Base-by-base conservation (phyloP, 2,113 vertebrate genomes). In the Gallinago media region DNA sequence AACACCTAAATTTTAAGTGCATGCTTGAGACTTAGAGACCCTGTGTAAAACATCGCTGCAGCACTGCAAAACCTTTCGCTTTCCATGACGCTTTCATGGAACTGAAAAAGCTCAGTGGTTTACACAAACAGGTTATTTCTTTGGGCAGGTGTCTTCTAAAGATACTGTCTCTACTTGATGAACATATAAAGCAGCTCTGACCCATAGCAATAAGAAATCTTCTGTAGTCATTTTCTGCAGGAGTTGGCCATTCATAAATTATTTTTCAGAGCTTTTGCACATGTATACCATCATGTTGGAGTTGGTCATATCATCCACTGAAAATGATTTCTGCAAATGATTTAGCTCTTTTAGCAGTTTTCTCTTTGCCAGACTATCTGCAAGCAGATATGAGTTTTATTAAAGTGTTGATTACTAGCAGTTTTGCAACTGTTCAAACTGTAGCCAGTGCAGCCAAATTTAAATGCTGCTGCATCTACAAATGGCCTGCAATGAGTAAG, bases 361-460 rank as follows among this genome's bases (percentile, higher is more conserved):
- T 90, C 42, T 83, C 67, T 77, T 94, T 86, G 92, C 82, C 94
- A 93, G 68, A 74, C 68, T 92, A 90, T 96, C 85, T 96, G 75
- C 82, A 83, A 83, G 72, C 79, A 80, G 83, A 88, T 93, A 77
- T 84, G 88, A 63, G 82, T 72, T 95, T 92, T 97, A 95, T 92
- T 93, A 90, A 93, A 94, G 74, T 50, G 71, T 89, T 96, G 94
- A 96, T 96, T 96, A 80, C 94, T 96, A 90, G 79, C 95, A 90
- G 90, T 96, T 96, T 93, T 38, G 6, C 85, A 86, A 94, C 90
- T 78, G 93, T 84, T 95, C 93, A 77, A 67, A 90, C 91, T 54
- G 8, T 9, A 86, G 78, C 42, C 50, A 34, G 55, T 6, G 32
- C 65, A 75, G 80, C 76, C 92, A 94, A 81, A 95, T 84, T 81